Evolutionary conservation across 2,113 vertebrate species (phyloP), one percentile per base, ranked within the genome.

Genomic region (Nanger granti): DNA sequence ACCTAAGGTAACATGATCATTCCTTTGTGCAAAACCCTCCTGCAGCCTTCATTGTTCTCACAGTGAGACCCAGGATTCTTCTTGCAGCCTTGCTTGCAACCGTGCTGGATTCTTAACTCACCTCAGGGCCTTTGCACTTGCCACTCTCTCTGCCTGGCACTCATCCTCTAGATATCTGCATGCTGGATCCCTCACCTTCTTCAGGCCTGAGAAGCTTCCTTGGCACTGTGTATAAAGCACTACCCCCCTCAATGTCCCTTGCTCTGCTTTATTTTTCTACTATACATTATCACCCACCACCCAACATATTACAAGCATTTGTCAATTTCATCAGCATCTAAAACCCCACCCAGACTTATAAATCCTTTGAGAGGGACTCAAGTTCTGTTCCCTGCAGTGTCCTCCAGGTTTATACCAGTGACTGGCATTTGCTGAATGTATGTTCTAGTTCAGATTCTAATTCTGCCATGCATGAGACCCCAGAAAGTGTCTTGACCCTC

Each of bases 91-190:
- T 34, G 47, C 44, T 80, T 44, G 5, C 26, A 29, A 4, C 17
- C 3, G 59, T 4, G 5, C 47, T n/a, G 49, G 64, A 83, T 22
- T 64, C 62, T 57, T 69, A 4, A 29, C 22, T 79, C 64, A 59
- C 66, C 47, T 5, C 87, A 64, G 66, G 93, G 37, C 95, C 94
- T 95, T 57, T 64, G 91, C 66, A 73, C 73, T 11, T 17, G 37
- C 62, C 31, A 7, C 4, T 0, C 18, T n/a, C 29, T 22, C 44
- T 64, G 10, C 34, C 95, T 5, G 41, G 5, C n/a, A 83, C 55
- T 87, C 83, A 26, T 22, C 41, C 69, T 87, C 41, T 85, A n/a
- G 11, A 18, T 4, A 28, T 11, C 41, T 13, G 28, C 44, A 62
- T 2, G 1, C 29, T 84, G 44, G 57, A 62, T 55, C 41, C 47